Evolutionary conservation across 2,113 vertebrate genomes (phyloP).

Genomic region (Speoplatyrhinus poulsoni): DNA sequence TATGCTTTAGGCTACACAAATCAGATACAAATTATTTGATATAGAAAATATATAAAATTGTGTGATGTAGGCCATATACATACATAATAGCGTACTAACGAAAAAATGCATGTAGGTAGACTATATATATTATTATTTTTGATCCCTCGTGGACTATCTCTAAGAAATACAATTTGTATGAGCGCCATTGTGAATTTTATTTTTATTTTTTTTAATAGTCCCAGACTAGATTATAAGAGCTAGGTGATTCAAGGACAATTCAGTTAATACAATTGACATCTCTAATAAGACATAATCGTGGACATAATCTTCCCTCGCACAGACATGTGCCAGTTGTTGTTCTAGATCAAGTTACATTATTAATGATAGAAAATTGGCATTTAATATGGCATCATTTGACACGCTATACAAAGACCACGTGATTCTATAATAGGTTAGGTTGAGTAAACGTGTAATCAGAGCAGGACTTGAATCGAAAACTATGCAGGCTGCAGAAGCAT

Average conservation of each 20-base stretch:
- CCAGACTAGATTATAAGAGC: constrained; percentile 52
- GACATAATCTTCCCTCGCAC: constrained; percentile 81
- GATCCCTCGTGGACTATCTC: no score
- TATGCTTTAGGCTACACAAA: no score
- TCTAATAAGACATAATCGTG: constrained; percentile 86
- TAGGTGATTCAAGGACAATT: constrained; percentile 81
- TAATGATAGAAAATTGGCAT: constrained; percentile 86
- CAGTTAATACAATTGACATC: constrained; percentile 83
- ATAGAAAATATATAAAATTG: no score
- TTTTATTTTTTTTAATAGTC: constrained; percentile 49
- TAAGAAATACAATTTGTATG: constrained; percentile 23
- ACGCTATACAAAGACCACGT: constrained; percentile 81
- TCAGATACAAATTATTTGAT: not conserved
- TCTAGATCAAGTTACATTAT: constrained; percentile 85
- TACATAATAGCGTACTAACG: no score
- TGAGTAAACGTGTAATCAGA: not conserved
- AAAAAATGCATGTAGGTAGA: no score
- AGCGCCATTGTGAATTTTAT: constrained; percentile 69
- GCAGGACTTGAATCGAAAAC: not conserved
- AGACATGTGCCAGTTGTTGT: constrained; percentile 88
- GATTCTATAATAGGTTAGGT: constrained; percentile 23
- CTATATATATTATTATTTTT: no score
- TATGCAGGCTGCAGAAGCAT: constrained; percentile 20
- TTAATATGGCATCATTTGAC: constrained; percentile 83
- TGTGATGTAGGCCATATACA: no score